A percentile compares a stretch with the other conserved stretches of the same genome.
These are phyloP conservation scores for Helleia helle DNA, from an alignment of 2,888 invertebrate genomes.

Conservation along the genomic window DNA sequence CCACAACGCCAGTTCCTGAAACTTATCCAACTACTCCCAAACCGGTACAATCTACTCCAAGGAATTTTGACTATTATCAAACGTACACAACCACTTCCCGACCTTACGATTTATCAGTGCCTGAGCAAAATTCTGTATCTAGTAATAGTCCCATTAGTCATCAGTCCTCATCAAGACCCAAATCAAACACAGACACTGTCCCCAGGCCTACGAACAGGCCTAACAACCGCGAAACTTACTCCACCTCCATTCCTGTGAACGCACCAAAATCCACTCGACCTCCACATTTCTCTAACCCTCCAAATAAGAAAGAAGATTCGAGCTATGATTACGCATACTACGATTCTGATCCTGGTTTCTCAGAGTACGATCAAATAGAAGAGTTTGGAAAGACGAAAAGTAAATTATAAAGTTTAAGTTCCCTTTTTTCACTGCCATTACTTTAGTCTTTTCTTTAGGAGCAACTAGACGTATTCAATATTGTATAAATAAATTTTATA, in stretches of 20 bases:
- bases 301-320: conserved; percentile 77
- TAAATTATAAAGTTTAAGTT: conserved; percentile 39
- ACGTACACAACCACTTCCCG: conserved; percentile 59
- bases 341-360: conserved; percentile 77
- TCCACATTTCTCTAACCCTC: conserved; percentile 44
- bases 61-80: conserved; percentile 51
- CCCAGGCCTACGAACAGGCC: conserved; percentile 36
- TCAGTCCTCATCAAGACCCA: conserved; percentile 20
- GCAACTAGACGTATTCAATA: neutral
- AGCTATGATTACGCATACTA: conserved; percentile 92
- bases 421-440: conserved; percentile 55
- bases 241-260: conserved; percentile 18
- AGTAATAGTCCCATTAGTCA: conserved; percentile 29
- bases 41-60: conserved; percentile 42
- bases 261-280: conserved; percentile 32
- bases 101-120: conserved; percentile 34
- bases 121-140: conserved; percentile 28
- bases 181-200: conserved; percentile 32
- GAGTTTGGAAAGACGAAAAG: conserved; percentile 77
- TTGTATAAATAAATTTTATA: neutral
- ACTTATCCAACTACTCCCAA: conserved; percentile 42
- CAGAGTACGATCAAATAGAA: conserved; percentile 74
- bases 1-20: conserved; percentile 37
- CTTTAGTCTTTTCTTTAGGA: conserved; percentile 45
- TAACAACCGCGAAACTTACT: conserved; percentile 29